These are phyloP conservation scores for Drosophila nr. medialis DNA, from an alignment of 2,888 invertebrate species.

Conservation along the genomic window DNA sequence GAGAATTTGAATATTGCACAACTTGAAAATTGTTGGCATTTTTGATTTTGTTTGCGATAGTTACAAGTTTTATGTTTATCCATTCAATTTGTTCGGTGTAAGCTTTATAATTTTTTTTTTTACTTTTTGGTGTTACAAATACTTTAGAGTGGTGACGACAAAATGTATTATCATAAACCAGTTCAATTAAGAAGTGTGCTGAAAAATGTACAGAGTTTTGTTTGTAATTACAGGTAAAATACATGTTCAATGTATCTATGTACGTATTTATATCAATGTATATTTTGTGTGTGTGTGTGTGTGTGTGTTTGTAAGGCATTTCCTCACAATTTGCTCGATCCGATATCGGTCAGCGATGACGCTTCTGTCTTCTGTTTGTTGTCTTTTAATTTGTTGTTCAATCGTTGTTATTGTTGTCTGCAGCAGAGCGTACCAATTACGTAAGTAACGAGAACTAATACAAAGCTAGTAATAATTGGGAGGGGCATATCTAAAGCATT, in stretches of 20 bases:
- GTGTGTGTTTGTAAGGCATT: conserved; percentile 29
- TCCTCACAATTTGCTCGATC: conserved; percentile 47
- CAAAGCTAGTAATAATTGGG: conserved; percentile 48
- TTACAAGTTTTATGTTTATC: conserved; percentile 18
- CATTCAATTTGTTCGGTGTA: conserved; percentile 58
- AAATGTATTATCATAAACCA: conserved; percentile 26
- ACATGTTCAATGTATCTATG: conserved; percentile 52
- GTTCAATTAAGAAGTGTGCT: conserved; percentile 55
- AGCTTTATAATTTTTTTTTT: conserved; percentile 1
- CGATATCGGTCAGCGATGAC: conserved; percentile 83
- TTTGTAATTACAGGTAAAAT: conserved; percentile 68
- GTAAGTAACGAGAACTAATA: conserved; percentile 55
- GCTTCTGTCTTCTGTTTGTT: conserved; percentile 61
- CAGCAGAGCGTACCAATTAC: conserved; percentile 62
- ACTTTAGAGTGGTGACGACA: conserved; percentile 57
- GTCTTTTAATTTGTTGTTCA: conserved; percentile 20
- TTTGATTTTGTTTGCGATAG: conserved; percentile 60
- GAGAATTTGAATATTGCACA: conserved; percentile 57
- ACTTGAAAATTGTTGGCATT: conserved; percentile 26
- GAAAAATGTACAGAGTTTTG: conserved; percentile 68
- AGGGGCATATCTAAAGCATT: conserved; percentile 54
- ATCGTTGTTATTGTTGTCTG: conserved; percentile 29
- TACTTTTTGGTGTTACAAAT: conserved; percentile 71
- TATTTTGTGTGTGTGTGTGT: conserved; percentile 9
- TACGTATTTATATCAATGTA: conserved; percentile 20